Percentiles rank a stretch among this genome's conserved stretches.
phyloP scores from a whole-genome alignment of 2,888 invertebrate species.

The Apocheima hispidaria region DNA sequence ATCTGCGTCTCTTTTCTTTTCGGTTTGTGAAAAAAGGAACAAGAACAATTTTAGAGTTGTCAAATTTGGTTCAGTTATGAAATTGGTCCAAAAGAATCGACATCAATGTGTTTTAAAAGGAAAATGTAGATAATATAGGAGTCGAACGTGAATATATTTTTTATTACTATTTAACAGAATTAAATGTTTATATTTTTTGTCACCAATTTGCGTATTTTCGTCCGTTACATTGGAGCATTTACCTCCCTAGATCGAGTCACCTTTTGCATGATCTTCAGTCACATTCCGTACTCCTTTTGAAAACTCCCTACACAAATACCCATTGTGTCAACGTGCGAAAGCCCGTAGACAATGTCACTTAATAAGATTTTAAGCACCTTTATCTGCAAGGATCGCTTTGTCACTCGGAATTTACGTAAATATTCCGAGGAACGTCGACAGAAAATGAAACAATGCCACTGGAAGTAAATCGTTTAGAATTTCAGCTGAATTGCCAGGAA shows the following conservation, averaged over 20 bases:
- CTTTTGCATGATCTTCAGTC: background rate
- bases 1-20: no score
- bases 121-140: no score
- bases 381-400: constrained; percentile 39
- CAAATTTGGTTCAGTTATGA: no score
- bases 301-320: constrained; percentile 19
- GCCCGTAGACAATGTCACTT: constrained; percentile 37
- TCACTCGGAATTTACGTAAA: constrained; percentile 36
- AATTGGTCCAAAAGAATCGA: no score
- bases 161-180: no score
- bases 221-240: no score
- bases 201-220: no score
- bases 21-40: no score
- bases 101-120: no score
- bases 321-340: constrained; percentile 25
- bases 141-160: no score
- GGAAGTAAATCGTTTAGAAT: constrained; percentile 27
- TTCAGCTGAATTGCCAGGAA: constrained; percentile 14
- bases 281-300: constrained; percentile 22
- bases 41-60: no score
- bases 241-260: background rate
- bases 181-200: no score
- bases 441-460: constrained; percentile 29
- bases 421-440: constrained; percentile 24
- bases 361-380: constrained; percentile 42